These are phyloP conservation scores for Cyphomyrmex costatus DNA, from an alignment of 1,140 invertebrate species.

Conservation along the genomic window DNA sequence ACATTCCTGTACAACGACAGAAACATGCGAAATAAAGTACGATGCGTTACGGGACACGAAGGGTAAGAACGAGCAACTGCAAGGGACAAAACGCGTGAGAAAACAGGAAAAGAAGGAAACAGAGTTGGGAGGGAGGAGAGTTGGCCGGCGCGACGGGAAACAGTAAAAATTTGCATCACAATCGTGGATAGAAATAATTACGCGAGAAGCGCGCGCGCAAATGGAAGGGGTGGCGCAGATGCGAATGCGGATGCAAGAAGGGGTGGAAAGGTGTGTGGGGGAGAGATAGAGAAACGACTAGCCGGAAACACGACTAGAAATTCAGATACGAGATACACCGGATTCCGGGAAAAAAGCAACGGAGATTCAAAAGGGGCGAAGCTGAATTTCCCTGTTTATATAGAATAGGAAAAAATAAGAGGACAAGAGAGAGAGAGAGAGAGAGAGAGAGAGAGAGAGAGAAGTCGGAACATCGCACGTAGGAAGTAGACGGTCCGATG, in stretches of 20 bases:
- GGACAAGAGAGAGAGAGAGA: too few relatives aligned
- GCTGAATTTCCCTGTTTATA: slow-evolving; percentile 39
- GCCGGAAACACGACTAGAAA: slow-evolving; percentile 80
- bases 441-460: not conserved
- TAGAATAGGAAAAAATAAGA: slow-evolving; percentile 10
- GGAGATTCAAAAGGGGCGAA: slow-evolving; percentile 34
- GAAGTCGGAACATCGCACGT: not conserved
- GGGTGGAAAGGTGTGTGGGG: slow-evolving; percentile 16
- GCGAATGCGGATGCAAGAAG: slow-evolving; percentile 69
- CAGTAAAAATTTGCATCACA: slow-evolving; percentile 86
- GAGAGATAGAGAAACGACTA: slow-evolving; percentile 53
- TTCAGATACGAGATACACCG: slow-evolving; percentile 76
- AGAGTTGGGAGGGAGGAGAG: slow-evolving; percentile 57
- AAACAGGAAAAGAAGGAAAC: slow-evolving; percentile 71
- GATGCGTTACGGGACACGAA: slow-evolving; percentile 22
- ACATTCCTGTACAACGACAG: slow-evolving; percentile 9
- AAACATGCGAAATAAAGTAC: slow-evolving; percentile 40
- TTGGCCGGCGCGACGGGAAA: slow-evolving; percentile 76
- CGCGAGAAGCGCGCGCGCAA: slow-evolving; percentile 79
- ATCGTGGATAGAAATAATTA: slow-evolving; percentile 86
- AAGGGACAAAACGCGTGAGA: slow-evolving; percentile 45
- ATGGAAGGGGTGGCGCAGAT: slow-evolving; percentile 72
- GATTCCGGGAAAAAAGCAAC: not conserved
- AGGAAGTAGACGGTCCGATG: slow-evolving; percentile 17
- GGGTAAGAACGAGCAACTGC: slow-evolving; percentile 14